Evolutionary conservation across 1,140 invertebrate species (phyloP).

Genomic region (Eurosta solidaginis): DNA sequence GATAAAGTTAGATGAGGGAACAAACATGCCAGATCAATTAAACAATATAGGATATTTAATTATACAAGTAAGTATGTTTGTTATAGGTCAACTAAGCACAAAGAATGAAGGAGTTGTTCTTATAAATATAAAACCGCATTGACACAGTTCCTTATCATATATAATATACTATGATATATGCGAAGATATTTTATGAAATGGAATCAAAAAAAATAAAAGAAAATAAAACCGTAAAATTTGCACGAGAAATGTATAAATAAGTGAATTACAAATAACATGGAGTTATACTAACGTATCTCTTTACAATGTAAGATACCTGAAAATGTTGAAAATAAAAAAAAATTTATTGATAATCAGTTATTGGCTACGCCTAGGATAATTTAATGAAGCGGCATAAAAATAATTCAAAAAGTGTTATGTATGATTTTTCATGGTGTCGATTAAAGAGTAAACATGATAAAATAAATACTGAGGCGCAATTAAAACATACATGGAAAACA

Average conservation of each 20-base stretch:
- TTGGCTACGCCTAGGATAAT: not conserved
- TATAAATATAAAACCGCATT: not conserved
- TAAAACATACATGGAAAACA: too few species aligned
- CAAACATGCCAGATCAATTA: constrained; percentile 12
- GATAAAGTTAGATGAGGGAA: not conserved
- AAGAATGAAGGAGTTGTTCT: not conserved
- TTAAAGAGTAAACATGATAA: not conserved
- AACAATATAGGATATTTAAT: not conserved
- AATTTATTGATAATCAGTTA: constrained; percentile 1
- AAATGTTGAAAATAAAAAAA: constrained; percentile 33
- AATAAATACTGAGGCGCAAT: too few species aligned
- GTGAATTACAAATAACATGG: constrained; percentile 27
- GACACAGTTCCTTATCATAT: not conserved
- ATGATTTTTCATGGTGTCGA: not conserved
- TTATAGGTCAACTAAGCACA: not conserved
- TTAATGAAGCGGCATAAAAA: not conserved
- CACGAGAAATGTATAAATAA: not conserved
- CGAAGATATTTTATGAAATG: not conserved
- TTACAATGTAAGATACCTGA: constrained; percentile 60
- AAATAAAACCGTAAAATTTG: not conserved
- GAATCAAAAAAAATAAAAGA: not conserved
- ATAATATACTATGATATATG: too few species aligned
- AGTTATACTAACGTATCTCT: constrained; percentile 59
- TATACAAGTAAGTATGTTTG: too few species aligned
- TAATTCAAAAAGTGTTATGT: not conserved